Conservation (phyloP, 1,140 invertebrate species). For the Bombus confusus region DNA sequence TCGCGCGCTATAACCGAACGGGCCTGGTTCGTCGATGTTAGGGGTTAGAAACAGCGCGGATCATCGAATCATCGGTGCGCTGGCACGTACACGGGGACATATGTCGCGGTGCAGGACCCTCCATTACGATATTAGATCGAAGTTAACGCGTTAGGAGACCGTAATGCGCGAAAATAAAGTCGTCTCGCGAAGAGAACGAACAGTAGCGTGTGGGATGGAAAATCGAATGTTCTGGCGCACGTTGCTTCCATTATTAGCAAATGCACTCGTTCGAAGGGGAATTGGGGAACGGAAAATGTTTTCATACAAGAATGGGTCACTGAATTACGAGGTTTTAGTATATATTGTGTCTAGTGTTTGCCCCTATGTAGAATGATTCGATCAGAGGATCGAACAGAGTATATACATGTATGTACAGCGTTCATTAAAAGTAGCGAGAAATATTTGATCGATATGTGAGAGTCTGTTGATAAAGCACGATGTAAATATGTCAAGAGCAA, state of each 20-base stretch:
- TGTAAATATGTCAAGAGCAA: too few species aligned
- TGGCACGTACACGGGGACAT: conserved; percentile 76
- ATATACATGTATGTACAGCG: neutral
- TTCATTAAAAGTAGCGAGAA: too few species aligned
- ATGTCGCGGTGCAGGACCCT: conserved; percentile 76
- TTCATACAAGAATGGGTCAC: neutral
- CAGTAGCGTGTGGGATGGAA: conserved; percentile 14
- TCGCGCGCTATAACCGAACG: neutral
- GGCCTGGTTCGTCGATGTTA: conserved; percentile 41
- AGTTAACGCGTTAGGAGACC: conserved; percentile 70
- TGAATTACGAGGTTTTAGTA: neutral
- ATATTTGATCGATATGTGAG: too few species aligned
- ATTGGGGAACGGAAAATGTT: neutral
- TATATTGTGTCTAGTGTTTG: neutral
- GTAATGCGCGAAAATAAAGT: conserved; percentile 63
- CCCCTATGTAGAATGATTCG: neutral
- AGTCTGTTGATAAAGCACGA: too few species aligned
- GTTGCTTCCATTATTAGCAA: conserved; percentile 31
- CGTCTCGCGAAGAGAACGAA: conserved; percentile 10
- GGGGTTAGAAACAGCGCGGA: conserved; percentile 58
- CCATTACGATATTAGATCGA: conserved; percentile 78
- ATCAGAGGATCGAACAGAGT: neutral
- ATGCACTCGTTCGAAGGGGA: neutral
- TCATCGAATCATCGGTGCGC: conserved; percentile 78
- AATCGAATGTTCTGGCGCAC: conserved; percentile 28